phyloP scores from a whole-genome alignment of 2,113 vertebrate genomes.

The Apteryx owenii region DNA sequence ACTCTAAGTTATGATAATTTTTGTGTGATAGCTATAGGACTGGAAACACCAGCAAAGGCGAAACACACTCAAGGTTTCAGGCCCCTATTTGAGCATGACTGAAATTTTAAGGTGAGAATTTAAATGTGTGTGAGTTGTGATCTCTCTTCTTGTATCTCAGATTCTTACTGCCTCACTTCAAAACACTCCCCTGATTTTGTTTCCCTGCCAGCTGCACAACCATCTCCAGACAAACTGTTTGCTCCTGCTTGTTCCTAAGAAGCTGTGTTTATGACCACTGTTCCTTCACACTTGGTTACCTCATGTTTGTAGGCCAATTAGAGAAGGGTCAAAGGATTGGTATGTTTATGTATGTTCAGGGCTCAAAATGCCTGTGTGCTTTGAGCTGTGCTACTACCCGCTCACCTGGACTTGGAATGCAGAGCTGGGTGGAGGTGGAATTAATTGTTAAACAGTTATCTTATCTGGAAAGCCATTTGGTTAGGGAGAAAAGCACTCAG shows the following conservation, averaged over 20 bases:
- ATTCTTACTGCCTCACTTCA: neutral
- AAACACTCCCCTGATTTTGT: neutral
- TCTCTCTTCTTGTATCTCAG: neutral
- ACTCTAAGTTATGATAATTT: neutral
- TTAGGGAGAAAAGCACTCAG: neutral
- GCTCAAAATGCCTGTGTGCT: neutral
- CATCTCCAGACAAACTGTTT: neutral
- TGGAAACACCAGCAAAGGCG: neutral
- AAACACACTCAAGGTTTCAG: neutral
- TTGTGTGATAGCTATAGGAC: neutral
- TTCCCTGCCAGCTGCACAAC: neutral
- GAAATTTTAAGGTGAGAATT: neutral
- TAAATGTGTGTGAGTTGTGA: fast-evolving
- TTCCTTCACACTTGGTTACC: neutral
- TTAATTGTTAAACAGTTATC: neutral
- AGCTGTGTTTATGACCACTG: fast-evolving
- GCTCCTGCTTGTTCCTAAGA: neutral
- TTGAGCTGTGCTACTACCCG: fast-evolving
- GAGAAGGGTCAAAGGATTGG: neutral
- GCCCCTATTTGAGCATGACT: neutral
- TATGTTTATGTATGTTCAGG: neutral
- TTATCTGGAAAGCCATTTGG: slow-evolving; percentile 22
- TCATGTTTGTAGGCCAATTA: neutral
- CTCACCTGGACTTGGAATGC: neutral
- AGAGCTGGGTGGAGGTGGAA: slow-evolving; percentile 5